Conservation (phyloP, 53 echinoderm and acorn worm species). For the Arbacia lixula region DNA sequence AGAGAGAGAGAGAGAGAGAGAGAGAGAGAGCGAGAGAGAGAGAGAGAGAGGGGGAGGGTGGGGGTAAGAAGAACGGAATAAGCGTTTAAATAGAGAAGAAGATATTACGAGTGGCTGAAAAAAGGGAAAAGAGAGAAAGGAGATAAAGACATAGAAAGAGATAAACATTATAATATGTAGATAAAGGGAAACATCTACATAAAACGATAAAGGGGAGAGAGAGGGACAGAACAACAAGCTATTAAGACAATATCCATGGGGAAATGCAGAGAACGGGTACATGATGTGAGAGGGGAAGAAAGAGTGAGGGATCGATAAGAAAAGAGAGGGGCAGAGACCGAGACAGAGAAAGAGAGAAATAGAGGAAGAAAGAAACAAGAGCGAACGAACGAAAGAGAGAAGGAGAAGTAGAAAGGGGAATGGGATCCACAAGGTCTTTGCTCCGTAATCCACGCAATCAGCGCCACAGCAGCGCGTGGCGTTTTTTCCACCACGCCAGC, state of each 20-base stretch:
- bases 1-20: neutral
- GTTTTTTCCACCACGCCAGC: neutral
- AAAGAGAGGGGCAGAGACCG: neutral
- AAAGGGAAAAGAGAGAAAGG: too few species aligned
- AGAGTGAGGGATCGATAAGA: neutral
- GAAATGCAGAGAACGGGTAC: neutral
- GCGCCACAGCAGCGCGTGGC: neutral
- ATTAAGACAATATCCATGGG: too few species aligned
- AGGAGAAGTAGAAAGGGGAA: neutral
- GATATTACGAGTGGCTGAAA: too few species aligned
- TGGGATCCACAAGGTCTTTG: slow-evolving; percentile 14
- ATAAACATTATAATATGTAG: neutral
- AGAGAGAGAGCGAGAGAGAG: neutral
- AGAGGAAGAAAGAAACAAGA: neutral
- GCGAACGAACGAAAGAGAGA: too few species aligned
- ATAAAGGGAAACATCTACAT: neutral
- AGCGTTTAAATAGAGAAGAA: neutral
- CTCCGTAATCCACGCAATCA: slow-evolving; percentile 41
- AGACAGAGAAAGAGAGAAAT: neutral
- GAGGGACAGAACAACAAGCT: too few species aligned
- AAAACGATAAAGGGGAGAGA: too few species aligned
- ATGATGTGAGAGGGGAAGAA: neutral
- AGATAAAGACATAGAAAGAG: too few species aligned
- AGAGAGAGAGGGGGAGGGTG: neutral
- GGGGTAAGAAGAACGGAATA: neutral